Base-by-base conservation (phyloP, 2,888 invertebrate genomes). In the Biston stratarius region DNA sequence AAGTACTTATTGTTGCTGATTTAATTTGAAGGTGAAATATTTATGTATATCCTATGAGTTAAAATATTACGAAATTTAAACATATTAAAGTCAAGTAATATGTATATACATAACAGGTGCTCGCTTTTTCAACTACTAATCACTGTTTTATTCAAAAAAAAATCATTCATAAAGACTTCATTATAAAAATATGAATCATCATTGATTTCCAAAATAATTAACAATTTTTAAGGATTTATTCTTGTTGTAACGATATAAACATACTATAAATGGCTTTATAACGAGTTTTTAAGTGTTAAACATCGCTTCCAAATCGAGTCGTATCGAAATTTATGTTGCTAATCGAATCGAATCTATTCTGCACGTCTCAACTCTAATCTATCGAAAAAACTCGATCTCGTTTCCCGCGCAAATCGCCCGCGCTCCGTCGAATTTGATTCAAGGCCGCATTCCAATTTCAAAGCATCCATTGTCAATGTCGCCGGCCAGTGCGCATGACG, bases 391-490 rank as follows among this genome's bases (percentile, higher is more conserved):
- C 83, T 78, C 79, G 86, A 78, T 81, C 80, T 83, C 74, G 84
- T 83, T 85, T 78, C 88, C 90, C 88, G 88, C 88, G 87, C 85
- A 80, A 86, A 84, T 82, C 83, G 82, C 77, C 77, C 79, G 83
- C 80, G 80, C 83, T 82, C 78, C 78, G 83, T 88, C 89, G 88
- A 91, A 90, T 86, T 86, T 84, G 88, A 84, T 85, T 87, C 93
- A 93, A 92, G 92, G 93, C 85, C 92, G 83, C 91, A 92, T 93
- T 90, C 92, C 91, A 89, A 85, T 84, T 91, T 87, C 85, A 83
- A 90, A 89, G 66, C 86, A 80, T 80, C 83, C 88, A 92, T 91
- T 93, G 93, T 92, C 94, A 93, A 93, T 92, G 93, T 92, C 92
- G 83, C 83, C 75, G 80, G 77, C 84, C 77, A 76, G 72, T 71